phyloP scores from a whole-genome alignment of 2,113 vertebrate genomes.

The Ciconia maguari region DNA sequence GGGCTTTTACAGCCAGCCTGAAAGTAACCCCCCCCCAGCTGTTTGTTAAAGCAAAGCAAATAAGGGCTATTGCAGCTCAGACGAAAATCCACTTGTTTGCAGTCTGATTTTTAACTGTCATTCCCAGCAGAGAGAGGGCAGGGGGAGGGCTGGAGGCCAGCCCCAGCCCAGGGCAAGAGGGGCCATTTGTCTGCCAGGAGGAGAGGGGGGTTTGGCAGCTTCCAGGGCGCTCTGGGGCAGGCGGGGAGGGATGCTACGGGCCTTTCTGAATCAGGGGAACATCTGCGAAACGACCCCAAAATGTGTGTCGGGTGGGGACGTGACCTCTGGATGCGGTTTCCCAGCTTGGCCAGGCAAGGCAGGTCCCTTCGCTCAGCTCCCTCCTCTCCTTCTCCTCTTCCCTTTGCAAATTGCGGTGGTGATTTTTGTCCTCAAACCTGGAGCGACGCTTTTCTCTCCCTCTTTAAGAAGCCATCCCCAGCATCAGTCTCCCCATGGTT shows the following conservation, averaged over 20 bases:
- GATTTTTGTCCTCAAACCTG: not conserved
- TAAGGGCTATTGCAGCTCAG: constrained; percentile 55
- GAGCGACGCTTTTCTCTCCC: not conserved
- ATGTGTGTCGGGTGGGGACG: not conserved
- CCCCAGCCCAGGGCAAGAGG: constrained; percentile 44
- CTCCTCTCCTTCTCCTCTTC: not conserved
- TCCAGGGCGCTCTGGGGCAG: not conserved
- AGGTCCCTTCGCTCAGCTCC: not conserved
- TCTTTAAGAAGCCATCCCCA: constrained; percentile 1
- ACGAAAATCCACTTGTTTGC: constrained; percentile 69
- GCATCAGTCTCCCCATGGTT: constrained; percentile 42
- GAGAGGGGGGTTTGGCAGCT: constrained; percentile 10
- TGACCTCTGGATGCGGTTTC: constrained; percentile 7
- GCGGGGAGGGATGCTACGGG: not conserved
- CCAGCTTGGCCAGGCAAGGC: not conserved
- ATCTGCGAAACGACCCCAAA: constrained; percentile 20
- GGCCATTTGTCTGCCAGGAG: constrained; percentile 55
- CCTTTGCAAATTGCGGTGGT: not conserved
- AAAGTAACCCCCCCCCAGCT: constrained; percentile 57
- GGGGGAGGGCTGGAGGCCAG: not conserved
- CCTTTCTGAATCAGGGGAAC: constrained; percentile 3
- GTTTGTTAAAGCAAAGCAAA: constrained; percentile 79
- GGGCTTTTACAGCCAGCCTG: constrained; percentile 50
- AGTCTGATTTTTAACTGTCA: constrained; percentile 46
- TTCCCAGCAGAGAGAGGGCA: not conserved